Conservation (phyloP, 1,140 invertebrate genomes). For the Diabrotica virgifera region DNA sequence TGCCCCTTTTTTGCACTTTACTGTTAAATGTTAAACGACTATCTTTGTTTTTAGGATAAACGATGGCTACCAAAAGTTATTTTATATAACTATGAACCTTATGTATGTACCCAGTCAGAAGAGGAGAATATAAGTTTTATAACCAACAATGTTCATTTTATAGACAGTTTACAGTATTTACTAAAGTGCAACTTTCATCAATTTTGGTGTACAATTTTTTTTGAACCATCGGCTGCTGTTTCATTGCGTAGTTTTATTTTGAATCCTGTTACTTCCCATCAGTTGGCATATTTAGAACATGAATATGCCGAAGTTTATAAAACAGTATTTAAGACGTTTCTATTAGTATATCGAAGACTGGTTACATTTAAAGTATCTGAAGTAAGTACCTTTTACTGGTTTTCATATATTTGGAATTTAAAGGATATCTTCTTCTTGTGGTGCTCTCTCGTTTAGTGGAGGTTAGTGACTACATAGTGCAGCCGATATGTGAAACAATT, state of each 20-base stretch:
- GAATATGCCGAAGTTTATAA: slow-evolving; percentile 33
- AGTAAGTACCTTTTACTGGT: slow-evolving; percentile 25
- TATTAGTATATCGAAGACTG: slow-evolving; percentile 34
- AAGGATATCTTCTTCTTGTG: too few relatives aligned
- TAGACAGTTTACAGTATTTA: slow-evolving; percentile 35
- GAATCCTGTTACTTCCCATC: slow-evolving; percentile 32
- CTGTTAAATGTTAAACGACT: too few relatives aligned
- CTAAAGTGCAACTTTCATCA: slow-evolving; percentile 39
- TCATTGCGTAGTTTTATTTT: slow-evolving; percentile 35
- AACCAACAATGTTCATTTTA: slow-evolving; percentile 31
- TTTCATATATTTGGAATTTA: background rate
- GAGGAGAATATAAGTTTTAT: slow-evolving; percentile 35
- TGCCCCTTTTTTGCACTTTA: too few relatives aligned
- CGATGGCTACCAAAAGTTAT: slow-evolving; percentile 34
- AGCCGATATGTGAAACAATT: too few relatives aligned
- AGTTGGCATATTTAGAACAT: slow-evolving; percentile 33
- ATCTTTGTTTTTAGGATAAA: slow-evolving; percentile 29
- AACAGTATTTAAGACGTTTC: slow-evolving; percentile 32
- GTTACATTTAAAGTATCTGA: slow-evolving; percentile 35
- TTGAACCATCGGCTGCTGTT: slow-evolving; percentile 31
- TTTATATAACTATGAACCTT: slow-evolving; percentile 33
- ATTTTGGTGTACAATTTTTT: slow-evolving; percentile 42
- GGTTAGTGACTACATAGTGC: too few relatives aligned
- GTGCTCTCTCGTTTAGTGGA: too few relatives aligned
- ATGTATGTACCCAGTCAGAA: slow-evolving; percentile 25